These are phyloP conservation scores for Chiroxiphia lanceolata DNA, from an alignment of 2,797 vertebrate species.

Conservation along the genomic window DNA sequence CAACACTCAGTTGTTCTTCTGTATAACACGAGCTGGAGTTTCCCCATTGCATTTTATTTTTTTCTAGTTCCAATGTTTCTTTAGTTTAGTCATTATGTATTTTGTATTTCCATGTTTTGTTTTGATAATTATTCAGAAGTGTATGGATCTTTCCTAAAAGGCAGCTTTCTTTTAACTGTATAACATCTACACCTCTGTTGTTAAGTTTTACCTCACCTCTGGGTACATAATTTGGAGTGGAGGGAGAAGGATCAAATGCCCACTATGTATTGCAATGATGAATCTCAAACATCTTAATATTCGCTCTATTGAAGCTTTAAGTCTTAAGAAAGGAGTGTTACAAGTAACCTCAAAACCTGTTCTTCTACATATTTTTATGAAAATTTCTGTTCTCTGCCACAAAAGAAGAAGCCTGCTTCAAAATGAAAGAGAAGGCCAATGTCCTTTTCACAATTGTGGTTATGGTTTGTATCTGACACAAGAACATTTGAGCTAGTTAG, in stretches of 20 bases:
- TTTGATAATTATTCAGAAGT: not conserved
- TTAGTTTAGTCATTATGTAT: not conserved
- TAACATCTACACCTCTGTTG: not conserved
- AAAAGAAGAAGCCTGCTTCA: not conserved
- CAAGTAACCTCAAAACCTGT: not conserved
- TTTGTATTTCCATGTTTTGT: not conserved
- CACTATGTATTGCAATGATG: not conserved
- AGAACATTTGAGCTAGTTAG: not conserved
- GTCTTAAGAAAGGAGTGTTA: not conserved
- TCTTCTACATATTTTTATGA: not conserved
- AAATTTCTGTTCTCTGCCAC: not conserved
- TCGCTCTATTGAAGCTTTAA: not conserved
- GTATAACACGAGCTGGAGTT: not conserved
- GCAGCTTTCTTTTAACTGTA: not conserved
- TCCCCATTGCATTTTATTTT: not conserved
- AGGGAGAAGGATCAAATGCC: not conserved
- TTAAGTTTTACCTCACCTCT: not conserved
- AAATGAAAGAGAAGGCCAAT: not conserved
- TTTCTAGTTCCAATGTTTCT: not conserved
- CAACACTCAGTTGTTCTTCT: not conserved
- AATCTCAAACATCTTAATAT: not conserved
- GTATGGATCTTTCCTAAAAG: not conserved
- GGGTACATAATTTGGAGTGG: not conserved
- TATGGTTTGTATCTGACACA: not conserved
- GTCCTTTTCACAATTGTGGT: not conserved